phyloP scores from a whole-genome alignment of 2,113 vertebrate genomes.

The Lophotis ruficrista region DNA sequence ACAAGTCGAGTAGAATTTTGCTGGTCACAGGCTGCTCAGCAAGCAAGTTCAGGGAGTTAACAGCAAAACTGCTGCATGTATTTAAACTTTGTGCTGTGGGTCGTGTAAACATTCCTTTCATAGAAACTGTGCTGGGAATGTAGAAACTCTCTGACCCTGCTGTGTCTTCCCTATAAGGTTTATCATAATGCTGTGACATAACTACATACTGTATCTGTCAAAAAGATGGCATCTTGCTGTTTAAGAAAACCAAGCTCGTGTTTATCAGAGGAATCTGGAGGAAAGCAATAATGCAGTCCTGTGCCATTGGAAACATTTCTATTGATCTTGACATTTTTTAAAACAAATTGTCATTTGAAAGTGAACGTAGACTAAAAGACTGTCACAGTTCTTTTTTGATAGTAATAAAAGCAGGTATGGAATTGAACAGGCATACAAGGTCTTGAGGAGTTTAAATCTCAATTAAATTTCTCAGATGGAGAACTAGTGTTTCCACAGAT shows the following conservation, averaged over 20 bases:
- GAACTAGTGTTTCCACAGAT: not conserved
- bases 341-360: slow-evolving; percentile 22
- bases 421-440: not conserved
- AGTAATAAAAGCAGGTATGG: not conserved
- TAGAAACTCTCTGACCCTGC: slow-evolving; percentile 65
- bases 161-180: slow-evolving; percentile 72
- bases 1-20: slow-evolving; percentile 43
- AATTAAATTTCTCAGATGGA: not conserved
- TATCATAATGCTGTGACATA: slow-evolving; percentile 72
- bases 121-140: slow-evolving; percentile 74
- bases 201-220: slow-evolving; percentile 72
- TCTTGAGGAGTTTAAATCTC: not conserved
- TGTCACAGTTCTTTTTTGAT: not conserved
- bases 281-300: slow-evolving; percentile 44
- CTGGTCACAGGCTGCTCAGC: slow-evolving; percentile 59
- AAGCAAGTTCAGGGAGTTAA: slow-evolving; percentile 77
- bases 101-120: slow-evolving; percentile 79
- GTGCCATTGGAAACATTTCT: slow-evolving; percentile 23
- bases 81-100: slow-evolving; percentile 75
- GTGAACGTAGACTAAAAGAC: not conserved
- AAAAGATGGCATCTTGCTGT: slow-evolving; percentile 70
- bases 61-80: slow-evolving; percentile 74
- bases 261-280: slow-evolving; percentile 64
- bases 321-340: slow-evolving; percentile 3
- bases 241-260: slow-evolving; percentile 63